These are phyloP conservation scores for Ovis canadensis DNA, from an alignment of 2,113 vertebrate species.

Conservation along the genomic window DNA sequence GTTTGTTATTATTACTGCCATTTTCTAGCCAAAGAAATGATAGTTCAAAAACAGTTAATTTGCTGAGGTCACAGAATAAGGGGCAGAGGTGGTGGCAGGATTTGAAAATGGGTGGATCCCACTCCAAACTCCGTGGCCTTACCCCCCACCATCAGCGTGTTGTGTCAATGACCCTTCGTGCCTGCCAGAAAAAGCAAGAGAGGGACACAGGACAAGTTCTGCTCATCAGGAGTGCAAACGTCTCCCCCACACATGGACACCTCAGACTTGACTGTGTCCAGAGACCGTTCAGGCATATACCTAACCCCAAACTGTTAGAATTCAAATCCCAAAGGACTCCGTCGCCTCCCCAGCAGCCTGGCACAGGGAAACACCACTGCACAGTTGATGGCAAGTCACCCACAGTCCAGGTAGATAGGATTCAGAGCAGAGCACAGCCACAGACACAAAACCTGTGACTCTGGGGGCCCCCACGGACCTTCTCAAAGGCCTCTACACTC, in stretches of 20 bases:
- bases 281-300: background rate
- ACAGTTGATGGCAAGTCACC: background rate
- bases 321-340: background rate
- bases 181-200: background rate
- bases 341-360: background rate
- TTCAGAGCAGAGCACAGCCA: background rate
- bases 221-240: background rate
- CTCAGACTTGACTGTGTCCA: background rate
- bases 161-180: rapidly evolving
- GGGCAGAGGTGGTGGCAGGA: background rate
- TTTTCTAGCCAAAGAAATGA: background rate
- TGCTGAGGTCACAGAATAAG: background rate
- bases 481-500: slow-evolving; percentile 46
- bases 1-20: background rate
- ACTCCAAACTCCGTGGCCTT: background rate
- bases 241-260: background rate
- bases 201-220: background rate
- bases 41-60: background rate
- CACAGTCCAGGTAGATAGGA: background rate
- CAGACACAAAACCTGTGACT: background rate
- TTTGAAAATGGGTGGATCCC: background rate
- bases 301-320: background rate
- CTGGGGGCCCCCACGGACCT: slow-evolving; percentile 17
- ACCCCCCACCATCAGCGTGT: rapidly evolving
- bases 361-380: background rate